Base-by-base conservation (phyloP, 2,797 vertebrate genomes). In the Acrossocheilus wenchowensis region DNA sequence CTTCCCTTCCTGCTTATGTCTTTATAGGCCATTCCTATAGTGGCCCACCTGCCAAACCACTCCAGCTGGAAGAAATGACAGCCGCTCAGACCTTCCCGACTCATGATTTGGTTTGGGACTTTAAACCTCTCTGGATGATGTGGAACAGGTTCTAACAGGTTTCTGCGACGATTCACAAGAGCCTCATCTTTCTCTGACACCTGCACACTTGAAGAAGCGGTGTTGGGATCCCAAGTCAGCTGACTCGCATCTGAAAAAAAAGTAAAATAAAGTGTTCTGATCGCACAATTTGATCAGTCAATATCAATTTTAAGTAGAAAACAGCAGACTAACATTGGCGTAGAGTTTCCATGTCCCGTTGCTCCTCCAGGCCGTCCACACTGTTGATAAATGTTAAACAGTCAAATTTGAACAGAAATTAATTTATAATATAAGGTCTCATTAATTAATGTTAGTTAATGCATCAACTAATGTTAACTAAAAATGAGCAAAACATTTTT, bases 1-100 rank as follows among this genome's bases (percentile, higher is more conserved):
- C 23, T 15, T 10, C 72, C 82, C 43, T 75, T 74, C 72, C 82
- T 74, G 8, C 60, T 52, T 2, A 78, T 78, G 62, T 84, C 43
- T 30, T 78, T 84, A 39, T 84, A 84, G 21, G 83, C 43, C 73
- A 84, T 39, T 17, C 83, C 83, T 60, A 84, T 78, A 52, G 43
- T 69, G 19, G 62, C 83, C 45, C 7, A 54, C 74, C 45, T 78
- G 60, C 83, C 74, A 36, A 69, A 78, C 83, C 74, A 84, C 74
- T 84, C 74, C 62, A 84, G 73, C 23, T 78, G 73, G 45, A 30
- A 84, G 74, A 84, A 84, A 52, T 84, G 74, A 21, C 45, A 34
- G 4, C 83, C 26, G 8, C 26, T 68, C 0, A 78, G 43, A 12
- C 60, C 83, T 36, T 84, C 83, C 3, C 62, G 57, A 54, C 60